phyloP scores from a whole-genome alignment of 92 coral and sea anemone species.

The Parazoanthus darwini region DNA sequence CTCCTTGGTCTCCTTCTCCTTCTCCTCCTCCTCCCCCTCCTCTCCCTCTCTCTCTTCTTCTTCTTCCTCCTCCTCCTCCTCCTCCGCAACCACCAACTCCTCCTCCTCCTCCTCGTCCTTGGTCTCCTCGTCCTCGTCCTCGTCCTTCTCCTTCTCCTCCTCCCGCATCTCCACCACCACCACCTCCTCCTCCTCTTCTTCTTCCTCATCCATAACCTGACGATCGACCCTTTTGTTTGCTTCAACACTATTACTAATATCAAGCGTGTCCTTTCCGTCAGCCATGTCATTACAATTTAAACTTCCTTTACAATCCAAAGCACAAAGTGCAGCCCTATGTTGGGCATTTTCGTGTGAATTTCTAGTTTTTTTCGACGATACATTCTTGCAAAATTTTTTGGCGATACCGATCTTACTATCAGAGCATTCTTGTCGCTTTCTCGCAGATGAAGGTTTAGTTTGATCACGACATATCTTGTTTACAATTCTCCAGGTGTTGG shows the following conservation, averaged over 20 bases:
- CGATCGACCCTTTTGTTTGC: not conserved
- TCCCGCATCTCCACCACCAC: not conserved
- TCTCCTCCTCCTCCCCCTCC: not conserved
- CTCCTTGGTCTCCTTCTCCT: not conserved
- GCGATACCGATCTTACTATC: not conserved
- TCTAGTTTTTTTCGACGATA: not conserved
- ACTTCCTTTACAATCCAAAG: not conserved
- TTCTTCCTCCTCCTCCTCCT: not conserved
- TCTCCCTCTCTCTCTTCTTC: not conserved
- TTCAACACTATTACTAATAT: not conserved
- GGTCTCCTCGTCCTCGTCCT: not conserved
- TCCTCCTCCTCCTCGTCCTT: not conserved
- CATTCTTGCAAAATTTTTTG: not conserved
- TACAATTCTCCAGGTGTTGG: not conserved
- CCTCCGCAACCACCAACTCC: not conserved
- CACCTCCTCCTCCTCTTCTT: not conserved
- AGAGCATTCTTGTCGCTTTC: not conserved
- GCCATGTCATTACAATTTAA: not conserved
- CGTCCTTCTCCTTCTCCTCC: not conserved
- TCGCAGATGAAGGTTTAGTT: not conserved
- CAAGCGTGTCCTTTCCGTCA: not conserved
- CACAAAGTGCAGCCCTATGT: not conserved
- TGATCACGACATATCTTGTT: not conserved
- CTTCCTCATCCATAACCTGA: not conserved
- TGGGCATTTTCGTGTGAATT: not conserved